phyloP scores from a whole-genome alignment of 1,140 invertebrate species.

The Polypedilum vanderplanki region DNA sequence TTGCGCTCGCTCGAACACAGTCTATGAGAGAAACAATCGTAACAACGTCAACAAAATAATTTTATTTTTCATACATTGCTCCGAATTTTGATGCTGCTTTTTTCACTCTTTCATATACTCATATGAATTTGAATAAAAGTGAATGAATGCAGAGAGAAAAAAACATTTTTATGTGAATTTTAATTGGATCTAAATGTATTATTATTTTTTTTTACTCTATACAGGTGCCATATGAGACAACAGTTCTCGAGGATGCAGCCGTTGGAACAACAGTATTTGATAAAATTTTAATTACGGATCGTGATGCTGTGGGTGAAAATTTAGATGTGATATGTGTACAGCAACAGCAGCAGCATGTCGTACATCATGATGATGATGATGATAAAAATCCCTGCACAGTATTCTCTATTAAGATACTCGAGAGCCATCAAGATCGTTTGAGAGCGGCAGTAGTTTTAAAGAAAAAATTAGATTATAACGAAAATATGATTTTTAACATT shows the following conservation, averaged over 20 bases:
- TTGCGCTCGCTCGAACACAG: not conserved
- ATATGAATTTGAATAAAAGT: not conserved
- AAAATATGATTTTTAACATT: conserved; percentile 66
- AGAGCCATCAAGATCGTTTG: conserved; percentile 56
- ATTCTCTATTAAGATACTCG: conserved; percentile 58
- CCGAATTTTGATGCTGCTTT: not conserved
- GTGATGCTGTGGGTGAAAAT: conserved; percentile 69
- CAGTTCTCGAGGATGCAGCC: conserved; percentile 67
- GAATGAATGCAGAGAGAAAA: not conserved
- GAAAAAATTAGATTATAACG: conserved; percentile 60
- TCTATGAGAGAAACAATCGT: not conserved
- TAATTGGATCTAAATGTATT: conserved; percentile 16
- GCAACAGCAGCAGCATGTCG: conserved; percentile 34
- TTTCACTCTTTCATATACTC: not conserved
- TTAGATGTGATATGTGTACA: conserved; percentile 64
- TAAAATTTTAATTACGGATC: conserved; percentile 66
- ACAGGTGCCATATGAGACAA: conserved; percentile 69
- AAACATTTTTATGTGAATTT: conserved; percentile 29
- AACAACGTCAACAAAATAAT: not conserved
- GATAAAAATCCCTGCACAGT: conserved; percentile 58
- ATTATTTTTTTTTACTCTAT: not conserved
- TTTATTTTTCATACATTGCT: not conserved
- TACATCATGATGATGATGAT: not conserved
- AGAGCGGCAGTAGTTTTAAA: conserved; percentile 59
- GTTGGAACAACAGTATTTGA: conserved; percentile 66